Evolutionary conservation across 1,140 invertebrate genomes (phyloP).

Genomic region (Tetramorium parvispinum): DNA sequence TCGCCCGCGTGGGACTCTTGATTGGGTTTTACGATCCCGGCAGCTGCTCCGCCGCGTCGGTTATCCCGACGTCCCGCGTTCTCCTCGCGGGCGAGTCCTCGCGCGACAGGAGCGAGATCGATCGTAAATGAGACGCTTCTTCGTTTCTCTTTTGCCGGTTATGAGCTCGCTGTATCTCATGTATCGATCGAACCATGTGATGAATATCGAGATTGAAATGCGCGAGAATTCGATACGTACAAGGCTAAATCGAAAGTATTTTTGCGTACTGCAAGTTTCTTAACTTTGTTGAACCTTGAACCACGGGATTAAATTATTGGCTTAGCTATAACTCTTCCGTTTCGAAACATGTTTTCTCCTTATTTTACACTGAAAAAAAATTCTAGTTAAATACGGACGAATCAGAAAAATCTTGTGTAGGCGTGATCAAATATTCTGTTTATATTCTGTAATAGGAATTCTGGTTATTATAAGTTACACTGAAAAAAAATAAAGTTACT

Average conservation of each 20-base stretch:
- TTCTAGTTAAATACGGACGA: too few relatives aligned
- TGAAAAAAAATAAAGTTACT: too few relatives aligned
- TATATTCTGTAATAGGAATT: too few relatives aligned
- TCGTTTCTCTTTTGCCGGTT: background rate
- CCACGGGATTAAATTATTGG: background rate
- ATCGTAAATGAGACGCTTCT: conserved; percentile 33
- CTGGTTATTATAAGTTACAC: too few relatives aligned
- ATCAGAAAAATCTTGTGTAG: too few relatives aligned
- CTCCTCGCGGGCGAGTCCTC: conserved; percentile 13
- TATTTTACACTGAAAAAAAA: background rate
- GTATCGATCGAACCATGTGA: background rate
- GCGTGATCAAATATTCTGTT: too few relatives aligned
- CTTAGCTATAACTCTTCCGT: background rate
- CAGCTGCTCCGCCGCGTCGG: background rate
- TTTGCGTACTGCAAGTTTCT: background rate
- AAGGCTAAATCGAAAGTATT: background rate
- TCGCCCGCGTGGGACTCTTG: conserved; percentile 56
- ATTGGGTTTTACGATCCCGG: conserved; percentile 63
- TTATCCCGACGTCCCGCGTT: background rate
- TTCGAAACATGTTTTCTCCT: background rate
- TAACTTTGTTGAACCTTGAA: background rate
- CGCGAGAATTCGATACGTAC: background rate
- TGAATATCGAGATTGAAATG: background rate
- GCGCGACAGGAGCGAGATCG: conserved; percentile 49
- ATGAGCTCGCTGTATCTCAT: background rate